Base-by-base conservation (phyloP, 2,888 invertebrate genomes). In the Tenodera sinensis region DNA sequence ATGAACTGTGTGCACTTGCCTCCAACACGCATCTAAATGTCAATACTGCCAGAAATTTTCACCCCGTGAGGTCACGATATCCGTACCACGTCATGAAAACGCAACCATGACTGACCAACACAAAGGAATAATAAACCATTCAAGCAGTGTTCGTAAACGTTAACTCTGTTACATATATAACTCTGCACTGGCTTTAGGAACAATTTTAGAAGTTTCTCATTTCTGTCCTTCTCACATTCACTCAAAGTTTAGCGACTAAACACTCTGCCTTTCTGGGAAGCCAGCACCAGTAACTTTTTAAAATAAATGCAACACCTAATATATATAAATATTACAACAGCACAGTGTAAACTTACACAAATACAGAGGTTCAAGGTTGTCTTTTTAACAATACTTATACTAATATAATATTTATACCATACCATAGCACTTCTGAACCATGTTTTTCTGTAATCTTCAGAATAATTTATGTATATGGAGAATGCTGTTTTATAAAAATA, bases 291-390 rank as follows among this genome's bases (percentile, higher is more conserved):
- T 28, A n/a, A 47, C 87, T 82, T 83, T 87, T 87, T 87, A 87
- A 87, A 87, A 87, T 87, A 87, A 87, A 87, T 87, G 87, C 87
- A 87, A 87, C 87, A 87, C 87, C 30, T 83, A 83, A 83, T 34
- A 83, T n/a, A 30, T 86, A 86, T 30, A 81, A 86, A 86, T 86
- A 71, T 86, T 28, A 81, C 86, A 28, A 85, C 54, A 47, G 20
- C 28, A 86, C 28, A 27, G 15, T 86, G 86, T 28, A 86, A 85
- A 86, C 81, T 25, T 71, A 87, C 42, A 83, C 54, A 87, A 83
- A 34, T 30, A 87, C 87, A 71, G 54, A 83, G 83, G 9, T 82
- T 83, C 84, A 28, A 25, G 25, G 84, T 84, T 84, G 54, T 71
- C 54, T 71, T 71, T 71, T 71, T 71, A 71, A 71, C 54, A 71